Evolutionary conservation across 2,797 vertebrate genomes (phyloP).

Genomic region (Hoplostethus atlanticus): DNA sequence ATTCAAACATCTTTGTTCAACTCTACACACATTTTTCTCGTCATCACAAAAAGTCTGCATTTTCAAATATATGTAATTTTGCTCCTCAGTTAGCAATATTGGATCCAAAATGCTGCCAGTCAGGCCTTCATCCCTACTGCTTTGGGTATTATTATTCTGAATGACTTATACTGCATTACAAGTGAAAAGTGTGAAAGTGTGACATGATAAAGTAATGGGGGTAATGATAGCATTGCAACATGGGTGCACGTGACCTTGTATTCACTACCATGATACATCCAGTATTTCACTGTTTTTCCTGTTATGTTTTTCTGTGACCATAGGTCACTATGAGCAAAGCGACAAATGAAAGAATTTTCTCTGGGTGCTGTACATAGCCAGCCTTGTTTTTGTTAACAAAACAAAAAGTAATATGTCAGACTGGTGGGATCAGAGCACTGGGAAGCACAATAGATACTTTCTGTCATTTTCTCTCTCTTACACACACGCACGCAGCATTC

Average conservation of each 20-base stretch:
- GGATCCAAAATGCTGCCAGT: slow-evolving; percentile 38
- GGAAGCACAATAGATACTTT: slow-evolving; percentile 61
- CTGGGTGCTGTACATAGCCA: slow-evolving; percentile 31
- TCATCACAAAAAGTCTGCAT: slow-evolving; percentile 1
- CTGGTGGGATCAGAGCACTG: slow-evolving; percentile 58
- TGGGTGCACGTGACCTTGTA: slow-evolving; percentile 36
- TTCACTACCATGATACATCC: slow-evolving; percentile 32
- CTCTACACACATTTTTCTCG: slow-evolving; percentile 6
- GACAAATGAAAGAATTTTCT: slow-evolving; percentile 26
- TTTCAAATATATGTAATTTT: slow-evolving; percentile 29
- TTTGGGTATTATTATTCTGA: slow-evolving; percentile 36
- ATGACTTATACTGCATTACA: slow-evolving; percentile 32
- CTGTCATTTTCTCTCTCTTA: slow-evolving; percentile 9
- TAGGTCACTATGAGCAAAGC: slow-evolving; percentile 8
- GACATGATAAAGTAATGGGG: slow-evolving; percentile 32
- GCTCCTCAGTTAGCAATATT: slow-evolving; percentile 9
- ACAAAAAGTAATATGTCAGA: slow-evolving; percentile 55
- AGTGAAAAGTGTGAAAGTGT: slow-evolving; percentile 33
- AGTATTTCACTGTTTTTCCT: slow-evolving; percentile 34
- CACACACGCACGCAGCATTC: slow-evolving; percentile 36
- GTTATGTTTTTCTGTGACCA: slow-evolving; percentile 8
- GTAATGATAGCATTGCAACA: slow-evolving; percentile 9
- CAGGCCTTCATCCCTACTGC: slow-evolving; percentile 25
- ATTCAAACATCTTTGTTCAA: slow-evolving; percentile 9
- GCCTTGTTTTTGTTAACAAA: slow-evolving; percentile 43